Conservation (phyloP, 2,797 vertebrate genomes). For the Hydrocynus forskahlii region DNA sequence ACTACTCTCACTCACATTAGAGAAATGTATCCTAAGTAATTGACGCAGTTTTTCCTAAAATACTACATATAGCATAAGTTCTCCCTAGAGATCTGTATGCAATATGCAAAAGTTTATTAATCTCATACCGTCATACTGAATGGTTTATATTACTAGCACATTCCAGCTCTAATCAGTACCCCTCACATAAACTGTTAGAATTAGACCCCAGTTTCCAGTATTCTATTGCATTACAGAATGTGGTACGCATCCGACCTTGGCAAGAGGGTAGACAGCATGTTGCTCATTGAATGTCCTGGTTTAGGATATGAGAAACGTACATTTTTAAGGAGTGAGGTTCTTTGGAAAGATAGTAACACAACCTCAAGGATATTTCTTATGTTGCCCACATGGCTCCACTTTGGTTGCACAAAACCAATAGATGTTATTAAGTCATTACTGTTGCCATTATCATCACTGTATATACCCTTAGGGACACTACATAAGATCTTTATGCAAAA, state of each 20-base stretch:
- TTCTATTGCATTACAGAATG: conserved; percentile 20
- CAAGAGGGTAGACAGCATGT: too few species aligned
- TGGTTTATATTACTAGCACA: neutral
- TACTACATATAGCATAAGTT: neutral
- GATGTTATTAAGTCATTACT: conserved; percentile 6
- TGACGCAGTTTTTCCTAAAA: neutral
- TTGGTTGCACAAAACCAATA: conserved; percentile 19
- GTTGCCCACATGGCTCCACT: neutral
- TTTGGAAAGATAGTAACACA: conserved; percentile 30
- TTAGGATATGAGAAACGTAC: conserved; percentile 4
- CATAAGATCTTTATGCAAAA: conserved; percentile 14
- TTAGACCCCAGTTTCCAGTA: neutral
- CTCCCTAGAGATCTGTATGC: neutral
- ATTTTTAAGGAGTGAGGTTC: conserved; percentile 32
- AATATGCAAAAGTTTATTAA: neutral
- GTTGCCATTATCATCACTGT: conserved; percentile 10
- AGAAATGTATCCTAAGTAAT: neutral
- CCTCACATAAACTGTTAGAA: neutral
- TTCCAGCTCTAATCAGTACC: conserved; percentile 1
- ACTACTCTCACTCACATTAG: neutral
- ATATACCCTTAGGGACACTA: neutral
- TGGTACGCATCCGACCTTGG: neutral
- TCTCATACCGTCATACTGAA: neutral
- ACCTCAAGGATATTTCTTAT: neutral
- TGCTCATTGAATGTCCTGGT: neutral